Evolutionary conservation across 2,888 invertebrate genomes (phyloP), one percentile per base, ranked within the genome.

Genomic region (Drosophila kambysellisi): DNA sequence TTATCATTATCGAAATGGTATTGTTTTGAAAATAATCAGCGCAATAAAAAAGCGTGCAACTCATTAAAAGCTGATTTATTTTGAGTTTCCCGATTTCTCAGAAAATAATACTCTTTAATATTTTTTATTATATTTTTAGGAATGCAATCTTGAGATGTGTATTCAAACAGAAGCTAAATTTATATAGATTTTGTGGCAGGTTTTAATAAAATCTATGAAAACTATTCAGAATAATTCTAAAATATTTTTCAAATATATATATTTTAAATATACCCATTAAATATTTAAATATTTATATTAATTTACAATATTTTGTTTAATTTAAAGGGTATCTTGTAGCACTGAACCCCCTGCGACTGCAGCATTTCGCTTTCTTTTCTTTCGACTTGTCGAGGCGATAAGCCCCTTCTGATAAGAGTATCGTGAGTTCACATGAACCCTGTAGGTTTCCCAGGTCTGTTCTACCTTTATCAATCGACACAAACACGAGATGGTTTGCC

Each of bases 361-460:
- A 29, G 11, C 20, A 46, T n/a, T n/a, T 17, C 25, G 15, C 2
- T 8, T 37, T 25, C 4, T 15, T 20, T 29, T 41, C 3, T 9
- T 25, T 35, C 15, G 39, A 35, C n/a, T 50, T 9, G 68, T 29
- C 48, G 48, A n/a, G 29, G 39, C 39, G 57, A 57, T 54, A 67
- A 67, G 67, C 39, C 9, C 33, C 17, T 12, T 30, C 9, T 35
- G 63, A 58, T 58, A 68, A 51, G 68, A 17, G 41, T 4, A 17
- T 43, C 9, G n/a, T 29, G 48, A 54, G 67, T 57, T 69, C 41
- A 33, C 17, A 17, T 53, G 32, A 69, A 59, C 58, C 69, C 17
- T 39, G 33, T 41, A n/a, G 33, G 32, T 59, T 59, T 53, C 52
- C 56, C 69, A 68, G 43, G 68, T 7, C 7, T 30, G 25, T 20